These are phyloP conservation scores for Jaculus jaculus DNA, from an alignment of 2,113 vertebrate genomes.

Conservation along the genomic window DNA sequence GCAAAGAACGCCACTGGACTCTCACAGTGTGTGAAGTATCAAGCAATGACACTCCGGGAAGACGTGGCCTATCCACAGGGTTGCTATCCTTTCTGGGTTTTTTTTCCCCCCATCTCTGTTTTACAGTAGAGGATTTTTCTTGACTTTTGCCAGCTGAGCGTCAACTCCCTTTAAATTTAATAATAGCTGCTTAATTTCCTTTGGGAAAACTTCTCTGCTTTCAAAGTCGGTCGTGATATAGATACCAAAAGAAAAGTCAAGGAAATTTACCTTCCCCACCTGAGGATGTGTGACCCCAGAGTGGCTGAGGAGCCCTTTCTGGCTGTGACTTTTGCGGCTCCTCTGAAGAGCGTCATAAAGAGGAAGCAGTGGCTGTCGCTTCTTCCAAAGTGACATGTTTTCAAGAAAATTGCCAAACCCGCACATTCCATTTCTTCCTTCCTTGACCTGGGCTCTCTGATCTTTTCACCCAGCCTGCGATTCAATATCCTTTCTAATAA, in stretches of 20 bases:
- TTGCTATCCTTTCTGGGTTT: background rate
- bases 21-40: conserved; percentile 6
- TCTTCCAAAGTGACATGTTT: background rate
- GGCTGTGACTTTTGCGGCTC: background rate
- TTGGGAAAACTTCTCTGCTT: background rate
- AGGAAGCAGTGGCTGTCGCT: background rate
- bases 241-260: background rate
- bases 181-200: background rate
- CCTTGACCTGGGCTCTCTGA: background rate
- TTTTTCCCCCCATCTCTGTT: no score
- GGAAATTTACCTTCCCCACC: background rate
- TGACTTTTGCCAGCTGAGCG: background rate
- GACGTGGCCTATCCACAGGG: background rate
- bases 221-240: background rate
- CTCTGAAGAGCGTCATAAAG: background rate
- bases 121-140: background rate
- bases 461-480: background rate
- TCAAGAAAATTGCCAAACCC: background rate
- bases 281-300: background rate
- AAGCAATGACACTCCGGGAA: conserved; percentile 23
- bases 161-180: background rate
- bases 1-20: conserved; percentile 47
- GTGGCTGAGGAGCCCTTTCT: background rate
- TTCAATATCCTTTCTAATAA: background rate
- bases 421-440: background rate